Base-by-base conservation (phyloP, 2,888 invertebrate species). In the Mycalesis mineus region DNA sequence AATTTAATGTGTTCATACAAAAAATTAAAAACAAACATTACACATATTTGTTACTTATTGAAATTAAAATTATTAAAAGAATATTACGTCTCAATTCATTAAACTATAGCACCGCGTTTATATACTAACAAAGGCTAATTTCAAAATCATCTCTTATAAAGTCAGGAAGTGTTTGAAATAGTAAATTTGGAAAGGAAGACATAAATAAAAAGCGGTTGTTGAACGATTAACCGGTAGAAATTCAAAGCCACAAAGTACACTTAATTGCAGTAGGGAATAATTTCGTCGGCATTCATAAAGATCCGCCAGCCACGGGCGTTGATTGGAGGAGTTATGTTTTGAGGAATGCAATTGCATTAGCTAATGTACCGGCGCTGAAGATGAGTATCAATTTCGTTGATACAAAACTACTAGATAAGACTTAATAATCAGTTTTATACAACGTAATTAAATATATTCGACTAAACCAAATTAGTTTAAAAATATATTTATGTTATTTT, bases 331-430 rank as follows among this genome's bases (percentile, higher is more conserved):
- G 83, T 84, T 80, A 85, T 75, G 76, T 78, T 82, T 77, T 76
- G 78, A 80, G 81, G 73, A 79, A 83, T 73, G 82, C 78, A 78
- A 81, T 86, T 80, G 84, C 82, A 86, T 87, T 85, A 84, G 82
- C 76, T 82, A 80, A 82, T 82, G 78, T 75, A 77, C 72, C 64
- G 73, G 74, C 70, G 66, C 74, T 71, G 75, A 78, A 78, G 74
- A 70, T 70, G 65, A 57, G 57, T 63, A 63, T 60, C 65, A 60
- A 52, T 57, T n/a, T 51, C 58, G 31, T 29, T 33, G 61, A 61
- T 44, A 3, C 54, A 62, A 9, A 37, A n/a, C 2, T 2, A 57
- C 63, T 69, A 52, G 69, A 73, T 62, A 62, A 44, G 66, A n/a
- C 48, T 7, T 9, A 42, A 8, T 15, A 22, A 22, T 36, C 22